Conservation (phyloP, 2,113 vertebrate species). For the Colossoma macropomum region DNA sequence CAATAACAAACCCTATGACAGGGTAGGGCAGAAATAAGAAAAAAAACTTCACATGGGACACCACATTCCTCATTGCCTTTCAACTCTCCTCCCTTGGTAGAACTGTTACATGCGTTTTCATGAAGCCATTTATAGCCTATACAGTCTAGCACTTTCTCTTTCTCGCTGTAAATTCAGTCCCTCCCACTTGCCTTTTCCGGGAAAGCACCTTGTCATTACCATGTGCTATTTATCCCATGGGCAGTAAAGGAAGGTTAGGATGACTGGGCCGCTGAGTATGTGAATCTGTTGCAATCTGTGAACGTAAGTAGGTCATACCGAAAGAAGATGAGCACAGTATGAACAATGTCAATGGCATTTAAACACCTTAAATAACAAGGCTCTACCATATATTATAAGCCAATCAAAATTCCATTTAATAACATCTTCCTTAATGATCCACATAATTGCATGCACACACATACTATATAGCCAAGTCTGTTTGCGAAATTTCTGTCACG, state of each 20-base stretch:
- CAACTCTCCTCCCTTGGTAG: neutral
- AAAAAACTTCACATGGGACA: neutral
- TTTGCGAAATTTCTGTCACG: too few relatives aligned
- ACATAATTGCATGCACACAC: too few relatives aligned
- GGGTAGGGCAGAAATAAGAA: neutral
- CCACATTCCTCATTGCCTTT: neutral
- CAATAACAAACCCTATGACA: neutral
- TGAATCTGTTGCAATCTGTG: neutral
- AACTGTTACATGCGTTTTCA: neutral
- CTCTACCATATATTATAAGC: neutral
- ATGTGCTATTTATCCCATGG: neutral
- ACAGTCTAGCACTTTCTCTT: neutral
- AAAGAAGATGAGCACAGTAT: neutral
- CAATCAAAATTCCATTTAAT: too few relatives aligned
- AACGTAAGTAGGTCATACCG: neutral
- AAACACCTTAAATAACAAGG: neutral
- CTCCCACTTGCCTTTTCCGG: neutral
- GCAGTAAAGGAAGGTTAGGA: neutral
- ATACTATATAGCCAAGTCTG: too few relatives aligned
- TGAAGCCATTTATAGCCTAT: slow-evolving; percentile 3
- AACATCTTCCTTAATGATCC: too few relatives aligned
- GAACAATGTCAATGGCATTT: neutral
- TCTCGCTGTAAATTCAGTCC: slow-evolving; percentile 3
- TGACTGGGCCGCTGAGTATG: neutral
- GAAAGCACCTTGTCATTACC: neutral